phyloP scores from a whole-genome alignment of 2,113 vertebrate genomes.

The Albula glossodonta region DNA sequence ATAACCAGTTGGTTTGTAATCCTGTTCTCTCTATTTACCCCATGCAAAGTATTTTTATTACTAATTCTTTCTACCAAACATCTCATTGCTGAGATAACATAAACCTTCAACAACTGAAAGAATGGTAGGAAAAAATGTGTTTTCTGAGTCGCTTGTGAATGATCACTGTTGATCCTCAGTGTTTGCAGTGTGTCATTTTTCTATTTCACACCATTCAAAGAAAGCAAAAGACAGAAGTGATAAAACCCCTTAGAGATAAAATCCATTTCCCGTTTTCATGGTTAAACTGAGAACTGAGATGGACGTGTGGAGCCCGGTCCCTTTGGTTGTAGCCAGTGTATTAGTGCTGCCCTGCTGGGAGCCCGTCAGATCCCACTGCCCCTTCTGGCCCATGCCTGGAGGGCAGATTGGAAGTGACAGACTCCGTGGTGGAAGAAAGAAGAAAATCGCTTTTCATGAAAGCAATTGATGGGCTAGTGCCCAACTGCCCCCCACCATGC shows the following conservation, averaged over 20 bases:
- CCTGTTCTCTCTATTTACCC: neutral
- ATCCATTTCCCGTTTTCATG: neutral
- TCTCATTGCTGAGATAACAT: neutral
- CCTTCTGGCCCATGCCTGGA: neutral
- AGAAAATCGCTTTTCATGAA: neutral
- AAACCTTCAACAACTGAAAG: neutral
- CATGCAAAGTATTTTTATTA: neutral
- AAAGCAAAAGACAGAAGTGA: neutral
- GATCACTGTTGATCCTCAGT: neutral
- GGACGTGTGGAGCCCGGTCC: neutral
- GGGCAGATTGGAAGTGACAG: constrained; percentile 19
- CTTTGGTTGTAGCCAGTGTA: neutral
- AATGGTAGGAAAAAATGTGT: neutral
- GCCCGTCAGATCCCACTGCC: neutral
- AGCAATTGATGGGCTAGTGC: neutral
- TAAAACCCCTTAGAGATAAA: neutral
- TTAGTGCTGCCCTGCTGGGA: constrained; percentile 13
- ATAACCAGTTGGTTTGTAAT: neutral
- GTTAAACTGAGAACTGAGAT: neutral
- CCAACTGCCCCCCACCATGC: neutral
- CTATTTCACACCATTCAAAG: neutral
- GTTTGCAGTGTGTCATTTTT: neutral
- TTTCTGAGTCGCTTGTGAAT: neutral
- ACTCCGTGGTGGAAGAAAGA: neutral
- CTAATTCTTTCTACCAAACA: neutral